phyloP scores from a whole-genome alignment of 1,140 invertebrate genomes.

The Pemphigus obesinymphae region DNA sequence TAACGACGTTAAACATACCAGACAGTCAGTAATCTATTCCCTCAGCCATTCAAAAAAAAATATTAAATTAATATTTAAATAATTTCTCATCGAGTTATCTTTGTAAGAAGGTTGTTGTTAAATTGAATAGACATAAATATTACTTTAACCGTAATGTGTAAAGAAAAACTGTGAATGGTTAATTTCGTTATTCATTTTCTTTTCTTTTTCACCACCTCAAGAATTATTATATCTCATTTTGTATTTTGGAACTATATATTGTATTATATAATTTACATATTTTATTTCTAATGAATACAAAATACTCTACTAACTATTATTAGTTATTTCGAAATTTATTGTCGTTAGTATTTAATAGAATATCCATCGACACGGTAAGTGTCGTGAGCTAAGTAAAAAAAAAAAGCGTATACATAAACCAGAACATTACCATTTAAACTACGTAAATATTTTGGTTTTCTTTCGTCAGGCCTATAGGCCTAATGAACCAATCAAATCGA shows the following conservation, averaged over 20 bases:
- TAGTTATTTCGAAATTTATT: no score
- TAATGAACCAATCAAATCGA: no score
- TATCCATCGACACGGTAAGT: no score
- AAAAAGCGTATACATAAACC: no score
- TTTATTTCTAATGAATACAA: no score
- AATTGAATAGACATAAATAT: not conserved
- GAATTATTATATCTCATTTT: not conserved
- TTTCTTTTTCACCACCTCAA: no score
- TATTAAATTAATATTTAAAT: not conserved
- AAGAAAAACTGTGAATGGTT: not conserved
- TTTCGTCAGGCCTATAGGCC: no score
- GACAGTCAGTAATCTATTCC: not conserved
- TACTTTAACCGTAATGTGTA: not conserved
- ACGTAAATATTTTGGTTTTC: no score
- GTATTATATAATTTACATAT: not conserved
- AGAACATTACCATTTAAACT: no score
- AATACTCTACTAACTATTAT: no score
- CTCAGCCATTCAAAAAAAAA: not conserved
- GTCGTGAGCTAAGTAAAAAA: no score
- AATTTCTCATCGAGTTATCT: not conserved
- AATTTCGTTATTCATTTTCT: not conserved
- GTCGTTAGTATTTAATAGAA: no score
- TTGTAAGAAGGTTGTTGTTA: not conserved
- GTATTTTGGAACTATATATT: not conserved
- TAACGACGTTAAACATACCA: not conserved